Evolutionary conservation across 1,140 invertebrate species (phyloP), one percentile per base, ranked within the genome.

Genomic region (Hylyphantes graminicola): DNA sequence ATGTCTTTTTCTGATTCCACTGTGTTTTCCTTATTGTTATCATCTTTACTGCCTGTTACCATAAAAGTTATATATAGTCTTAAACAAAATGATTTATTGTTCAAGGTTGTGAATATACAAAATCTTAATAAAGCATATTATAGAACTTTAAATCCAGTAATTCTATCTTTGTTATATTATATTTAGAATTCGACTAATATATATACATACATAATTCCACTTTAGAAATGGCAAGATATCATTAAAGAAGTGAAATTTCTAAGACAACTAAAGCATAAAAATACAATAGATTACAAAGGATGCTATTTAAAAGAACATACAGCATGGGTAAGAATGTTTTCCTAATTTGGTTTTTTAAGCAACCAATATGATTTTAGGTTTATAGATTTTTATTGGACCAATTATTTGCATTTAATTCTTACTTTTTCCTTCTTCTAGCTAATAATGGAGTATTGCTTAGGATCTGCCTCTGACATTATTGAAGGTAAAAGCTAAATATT

Each of bases 381-480:
- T 13, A 11, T 67, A 67, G n/a, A 10, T 51, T 67, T 13, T 50
- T 9, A 68, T 50, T n/a, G n/a, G 35, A 13, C 5, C 10, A 35
- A 15, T 48, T 3, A 50, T 13, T 68, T 67, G 65, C 21, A 12
- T 13, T 2, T 74, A 59, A n/a, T 70, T 21, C 51, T 83, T 55
- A 55, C 13, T 65, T 11, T 53, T 77, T 83, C 81, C 59, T 80
- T 86, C 85, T 77, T 87, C 85, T 88, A 94, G 94, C 92, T 99
- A 86, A 98, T 99, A n/a, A 99, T 99, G 98, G 98, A 99, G 91
- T 99, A 99, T 90, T 99, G 98, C 91, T 93, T 99, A 72, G 98
- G 98, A n/a, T 99, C 97, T 7, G 97, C 98, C 55, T 98, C 98
- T 5, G 98, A 99, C 90, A 99, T 99, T 87, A 96, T 99, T 85